phyloP scores from a whole-genome alignment of 2,888 invertebrate species.

The Aporophyla nigra region DNA sequence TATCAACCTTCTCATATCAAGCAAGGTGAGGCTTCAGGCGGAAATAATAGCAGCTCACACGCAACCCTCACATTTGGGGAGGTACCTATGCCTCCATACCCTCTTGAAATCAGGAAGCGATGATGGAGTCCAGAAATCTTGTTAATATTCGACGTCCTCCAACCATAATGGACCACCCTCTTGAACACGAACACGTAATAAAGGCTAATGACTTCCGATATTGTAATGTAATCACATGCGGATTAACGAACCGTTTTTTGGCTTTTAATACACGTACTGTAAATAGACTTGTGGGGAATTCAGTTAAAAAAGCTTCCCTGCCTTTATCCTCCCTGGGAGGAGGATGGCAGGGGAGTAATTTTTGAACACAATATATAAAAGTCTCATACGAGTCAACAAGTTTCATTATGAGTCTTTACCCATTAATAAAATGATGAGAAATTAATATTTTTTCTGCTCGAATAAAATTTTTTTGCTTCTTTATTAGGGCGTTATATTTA shows the following conservation, averaged over 20 bases:
- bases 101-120: constrained; percentile 69
- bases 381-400: too few species aligned
- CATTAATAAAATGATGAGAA: constrained; percentile 29
- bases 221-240: constrained; percentile 43
- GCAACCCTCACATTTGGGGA: constrained; percentile 80
- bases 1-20: constrained; percentile 80
- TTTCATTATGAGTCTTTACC: too few species aligned
- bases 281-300: background rate
- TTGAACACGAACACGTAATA: constrained; percentile 40
- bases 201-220: constrained; percentile 49
- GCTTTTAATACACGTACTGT: constrained; percentile 19
- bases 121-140: constrained; percentile 65
- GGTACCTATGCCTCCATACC: constrained; percentile 56
- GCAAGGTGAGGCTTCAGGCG: constrained; percentile 81
- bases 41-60: constrained; percentile 83
- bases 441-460: constrained; percentile 29
- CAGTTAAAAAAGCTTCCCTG: constrained; percentile 10
- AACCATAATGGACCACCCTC: constrained; percentile 33
- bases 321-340: background rate
- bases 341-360: too few species aligned
- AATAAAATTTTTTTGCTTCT: constrained; percentile 6
- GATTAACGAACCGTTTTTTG: constrained; percentile 51
- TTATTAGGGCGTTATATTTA: constrained; percentile 1
- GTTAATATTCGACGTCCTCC: constrained; percentile 59
- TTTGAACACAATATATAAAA: too few species aligned